These are phyloP conservation scores for Trichomycterus rosablanca DNA, from an alignment of 2,113 vertebrate genomes.

Conservation along the genomic window DNA sequence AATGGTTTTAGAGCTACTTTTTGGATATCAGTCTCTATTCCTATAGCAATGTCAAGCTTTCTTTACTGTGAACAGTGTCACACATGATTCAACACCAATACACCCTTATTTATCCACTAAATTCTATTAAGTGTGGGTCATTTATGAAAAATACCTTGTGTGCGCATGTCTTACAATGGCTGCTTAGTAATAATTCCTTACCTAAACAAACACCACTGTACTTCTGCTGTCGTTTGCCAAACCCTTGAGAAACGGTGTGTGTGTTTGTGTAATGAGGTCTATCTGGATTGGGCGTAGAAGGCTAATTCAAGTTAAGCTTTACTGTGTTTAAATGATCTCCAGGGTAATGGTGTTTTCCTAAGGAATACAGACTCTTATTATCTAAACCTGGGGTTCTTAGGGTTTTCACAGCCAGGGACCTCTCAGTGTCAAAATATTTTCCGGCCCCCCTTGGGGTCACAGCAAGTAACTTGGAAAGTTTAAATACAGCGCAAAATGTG, in stretches of 20 bases:
- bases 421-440: too few species aligned
- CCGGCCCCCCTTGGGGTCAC: too few species aligned
- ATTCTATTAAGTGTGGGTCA: not conserved
- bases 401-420: too few species aligned
- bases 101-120: not conserved
- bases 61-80: too few species aligned
- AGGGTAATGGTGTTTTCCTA: not conserved
- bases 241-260: not conserved
- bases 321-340: conserved; percentile 7
- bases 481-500: too few species aligned
- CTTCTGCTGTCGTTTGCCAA: conserved; percentile 15
- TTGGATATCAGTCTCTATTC: too few species aligned
- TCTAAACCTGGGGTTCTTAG: too few species aligned
- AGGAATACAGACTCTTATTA: too few species aligned
- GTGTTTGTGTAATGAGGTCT: conserved; percentile 6
- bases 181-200: conserved; percentile 56
- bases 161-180: conserved; percentile 41
- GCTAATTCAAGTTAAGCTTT: not conserved
- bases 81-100: too few species aligned
- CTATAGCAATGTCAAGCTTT: too few species aligned
- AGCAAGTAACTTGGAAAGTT: too few species aligned
- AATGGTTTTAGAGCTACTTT: too few species aligned
- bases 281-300: conserved; percentile 14
- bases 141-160: conserved; percentile 48
- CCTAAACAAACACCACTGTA: conserved; percentile 62